phyloP scores from a whole-genome alignment of 2,797 vertebrate species.

The Arctocebus calabarensis region DNA sequence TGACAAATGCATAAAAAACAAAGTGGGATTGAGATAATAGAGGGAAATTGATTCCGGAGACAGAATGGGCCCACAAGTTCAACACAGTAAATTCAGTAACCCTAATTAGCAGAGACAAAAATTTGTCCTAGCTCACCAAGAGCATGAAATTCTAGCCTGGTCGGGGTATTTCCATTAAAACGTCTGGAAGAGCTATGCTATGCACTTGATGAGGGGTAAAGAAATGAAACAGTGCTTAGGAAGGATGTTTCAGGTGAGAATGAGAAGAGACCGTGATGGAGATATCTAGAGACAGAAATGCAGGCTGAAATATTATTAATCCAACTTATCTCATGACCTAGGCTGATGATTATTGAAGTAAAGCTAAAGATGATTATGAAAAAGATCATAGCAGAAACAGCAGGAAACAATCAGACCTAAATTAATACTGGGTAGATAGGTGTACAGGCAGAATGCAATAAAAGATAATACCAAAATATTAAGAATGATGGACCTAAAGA shows the following conservation, averaged over 20 bases:
- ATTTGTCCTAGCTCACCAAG: neutral
- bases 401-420: neutral
- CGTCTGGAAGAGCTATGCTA: neutral
- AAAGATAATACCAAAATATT: slow-evolving; percentile 14
- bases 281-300: neutral
- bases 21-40: neutral
- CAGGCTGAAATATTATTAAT: neutral
- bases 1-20: neutral
- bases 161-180: neutral
- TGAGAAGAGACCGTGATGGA: neutral
- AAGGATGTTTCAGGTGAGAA: neutral
- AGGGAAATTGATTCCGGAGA: neutral
- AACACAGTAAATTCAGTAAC: neutral
- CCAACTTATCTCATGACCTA: neutral
- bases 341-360: neutral
- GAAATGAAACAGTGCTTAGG: neutral
- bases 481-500: neutral
- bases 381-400: neutral
- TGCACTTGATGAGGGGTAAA: neutral
- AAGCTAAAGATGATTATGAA: slow-evolving; percentile 16
- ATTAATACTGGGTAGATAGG: neutral
- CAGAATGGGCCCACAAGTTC: neutral
- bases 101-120: neutral
- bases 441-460: neutral
- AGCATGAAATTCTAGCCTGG: neutral